Conservation (phyloP, 2,888 invertebrate species). For the Nycteola revayana region DNA sequence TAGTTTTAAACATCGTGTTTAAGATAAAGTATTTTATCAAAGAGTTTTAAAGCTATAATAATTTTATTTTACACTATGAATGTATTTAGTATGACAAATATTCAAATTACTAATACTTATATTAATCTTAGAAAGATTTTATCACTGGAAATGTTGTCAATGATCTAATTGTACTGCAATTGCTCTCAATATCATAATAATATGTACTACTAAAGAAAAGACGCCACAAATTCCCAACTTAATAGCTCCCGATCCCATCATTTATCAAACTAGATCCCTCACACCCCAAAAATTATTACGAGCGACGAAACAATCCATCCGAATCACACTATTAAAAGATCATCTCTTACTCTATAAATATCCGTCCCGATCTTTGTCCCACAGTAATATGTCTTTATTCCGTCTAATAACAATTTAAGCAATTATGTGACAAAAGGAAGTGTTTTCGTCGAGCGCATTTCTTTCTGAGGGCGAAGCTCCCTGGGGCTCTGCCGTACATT, state of each 20-base stretch:
- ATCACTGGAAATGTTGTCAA: too few relatives aligned
- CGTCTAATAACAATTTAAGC: conserved; percentile 80
- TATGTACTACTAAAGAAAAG: conserved; percentile 6
- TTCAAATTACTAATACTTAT: too few relatives aligned
- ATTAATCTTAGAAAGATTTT: too few relatives aligned
- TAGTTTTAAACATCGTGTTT: too few relatives aligned
- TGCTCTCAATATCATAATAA: too few relatives aligned
- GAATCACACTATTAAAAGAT: conserved; percentile 72
- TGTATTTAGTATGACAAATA: too few relatives aligned
- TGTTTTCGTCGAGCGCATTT: conserved; percentile 67
- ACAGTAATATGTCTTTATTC: conserved; percentile 79
- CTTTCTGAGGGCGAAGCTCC: conserved; percentile 50
- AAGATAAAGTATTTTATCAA: too few relatives aligned
- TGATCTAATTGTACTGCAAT: too few relatives aligned
- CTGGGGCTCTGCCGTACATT: conserved; percentile 65
- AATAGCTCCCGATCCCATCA: conserved; percentile 26
- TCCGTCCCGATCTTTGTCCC: conserved; percentile 38
- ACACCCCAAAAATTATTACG: conserved; percentile 38
- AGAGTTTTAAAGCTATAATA: too few relatives aligned
- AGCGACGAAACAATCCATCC: conserved; percentile 38
- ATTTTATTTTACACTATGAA: too few relatives aligned
- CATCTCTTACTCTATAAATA: conserved; percentile 73
- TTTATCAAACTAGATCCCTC: conserved; percentile 32
- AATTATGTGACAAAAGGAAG: conserved; percentile 80
- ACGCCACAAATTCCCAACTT: conserved; percentile 20